These are phyloP conservation scores for Apotomis betuletana DNA, from an alignment of 2,888 invertebrate species.

Conservation along the genomic window DNA sequence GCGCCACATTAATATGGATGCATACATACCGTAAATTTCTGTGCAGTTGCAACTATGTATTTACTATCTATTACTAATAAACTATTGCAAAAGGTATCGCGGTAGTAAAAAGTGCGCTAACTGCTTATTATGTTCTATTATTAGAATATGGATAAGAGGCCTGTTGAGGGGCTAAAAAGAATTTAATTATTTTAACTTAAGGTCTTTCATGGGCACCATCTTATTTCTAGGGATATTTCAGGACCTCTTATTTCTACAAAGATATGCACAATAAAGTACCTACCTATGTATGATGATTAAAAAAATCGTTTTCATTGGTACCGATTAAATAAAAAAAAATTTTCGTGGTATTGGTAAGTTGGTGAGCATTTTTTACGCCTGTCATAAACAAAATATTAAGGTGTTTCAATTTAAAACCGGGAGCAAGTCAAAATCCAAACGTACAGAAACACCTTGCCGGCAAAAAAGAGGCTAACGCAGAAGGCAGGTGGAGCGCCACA, in stretches of 20 bases:
- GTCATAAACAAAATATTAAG: conserved; percentile 35
- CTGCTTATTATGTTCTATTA: conserved; percentile 35
- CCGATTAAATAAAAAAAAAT: too few relatives aligned
- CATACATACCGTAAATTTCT: conserved; percentile 37
- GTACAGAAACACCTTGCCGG: conserved; percentile 66
- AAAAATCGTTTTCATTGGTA: too few relatives aligned
- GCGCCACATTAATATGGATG: conserved; percentile 36
- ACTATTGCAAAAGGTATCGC: conserved; percentile 32
- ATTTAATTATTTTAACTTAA: background rate
- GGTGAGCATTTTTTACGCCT: background rate
- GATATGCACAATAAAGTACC: too few relatives aligned
- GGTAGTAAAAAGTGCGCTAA: conserved; percentile 32
- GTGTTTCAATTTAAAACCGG: conserved; percentile 35
- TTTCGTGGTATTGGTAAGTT: too few relatives aligned
- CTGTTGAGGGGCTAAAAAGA: background rate
- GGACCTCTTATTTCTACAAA: background rate
- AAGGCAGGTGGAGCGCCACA: conserved; percentile 63
- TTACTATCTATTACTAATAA: conserved; percentile 40
- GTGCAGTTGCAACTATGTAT: conserved; percentile 35
- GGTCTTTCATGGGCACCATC: background rate
- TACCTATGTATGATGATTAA: too few relatives aligned
- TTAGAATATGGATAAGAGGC: conserved; percentile 26
- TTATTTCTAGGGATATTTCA: background rate
- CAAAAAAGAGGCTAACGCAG: conserved; percentile 66
- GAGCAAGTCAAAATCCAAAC: conserved; percentile 58